These are phyloP conservation scores for Mythimna loreyi DNA, from an alignment of 2,888 invertebrate genomes.

Conservation along the genomic window DNA sequence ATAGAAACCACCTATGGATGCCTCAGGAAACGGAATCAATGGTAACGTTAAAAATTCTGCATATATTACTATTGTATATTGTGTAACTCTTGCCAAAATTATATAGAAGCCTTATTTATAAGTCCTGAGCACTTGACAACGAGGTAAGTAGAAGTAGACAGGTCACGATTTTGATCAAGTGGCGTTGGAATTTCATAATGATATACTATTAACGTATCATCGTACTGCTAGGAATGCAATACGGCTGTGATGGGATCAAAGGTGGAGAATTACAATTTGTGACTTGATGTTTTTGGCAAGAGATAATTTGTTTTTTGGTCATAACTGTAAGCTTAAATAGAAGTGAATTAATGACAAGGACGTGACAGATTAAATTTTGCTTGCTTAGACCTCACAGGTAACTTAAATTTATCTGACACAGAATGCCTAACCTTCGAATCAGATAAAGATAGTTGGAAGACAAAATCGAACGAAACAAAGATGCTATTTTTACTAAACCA, in stretches of 20 bases:
- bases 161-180: slow-evolving; percentile 35
- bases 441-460: slow-evolving; percentile 22
- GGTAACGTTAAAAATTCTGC: slow-evolving; percentile 44
- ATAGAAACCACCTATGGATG: slow-evolving; percentile 62
- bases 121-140: slow-evolving; percentile 10
- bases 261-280: slow-evolving; percentile 42
- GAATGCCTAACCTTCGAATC: slow-evolving; percentile 18
- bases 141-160: slow-evolving; percentile 19
- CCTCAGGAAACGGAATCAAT: slow-evolving; percentile 50
- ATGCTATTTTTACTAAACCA: slow-evolving; percentile 38
- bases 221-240: slow-evolving; percentile 21
- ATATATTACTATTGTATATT: slow-evolving; percentile 46
- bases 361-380: slow-evolving; percentile 5
- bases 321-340: slow-evolving; percentile 7
- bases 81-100: slow-evolving; percentile 47
- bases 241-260: slow-evolving; percentile 24
- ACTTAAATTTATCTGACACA: slow-evolving; percentile 2
- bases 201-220: slow-evolving; percentile 25
- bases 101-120: slow-evolving; percentile 10
- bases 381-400: background rate
- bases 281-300: slow-evolving; percentile 10
- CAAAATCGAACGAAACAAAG: slow-evolving; percentile 37
- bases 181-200: slow-evolving; percentile 43
- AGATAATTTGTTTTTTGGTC: slow-evolving; percentile 24
- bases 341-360: slow-evolving; percentile 3